phyloP scores from a whole-genome alignment of 1,140 invertebrate genomes.

The Sinella curviseta region DNA sequence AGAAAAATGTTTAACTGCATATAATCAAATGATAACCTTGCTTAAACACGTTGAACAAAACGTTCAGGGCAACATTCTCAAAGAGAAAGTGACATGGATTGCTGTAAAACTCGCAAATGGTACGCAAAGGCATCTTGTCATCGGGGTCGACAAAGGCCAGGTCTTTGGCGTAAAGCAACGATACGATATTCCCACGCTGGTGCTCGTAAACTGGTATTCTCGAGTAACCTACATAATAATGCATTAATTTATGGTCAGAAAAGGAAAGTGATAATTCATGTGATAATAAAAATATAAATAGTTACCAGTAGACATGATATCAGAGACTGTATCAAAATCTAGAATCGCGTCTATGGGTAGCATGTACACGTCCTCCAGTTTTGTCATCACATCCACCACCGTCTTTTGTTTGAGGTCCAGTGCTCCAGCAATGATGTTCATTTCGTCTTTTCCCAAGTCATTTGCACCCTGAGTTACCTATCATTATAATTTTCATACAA shows the following conservation, averaged over 20 bases:
- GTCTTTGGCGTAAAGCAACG: constrained; percentile 67
- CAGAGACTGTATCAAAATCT: constrained; percentile 64
- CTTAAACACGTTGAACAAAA: constrained; percentile 67
- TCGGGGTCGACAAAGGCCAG: constrained; percentile 68
- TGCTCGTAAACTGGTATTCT: constrained; percentile 65
- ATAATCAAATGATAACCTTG: no score
- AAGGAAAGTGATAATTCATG: no score
- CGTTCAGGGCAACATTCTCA: constrained; percentile 63
- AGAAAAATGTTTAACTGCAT: no score
- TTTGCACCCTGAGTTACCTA: constrained; percentile 55
- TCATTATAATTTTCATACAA: no score
- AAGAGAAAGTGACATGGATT: constrained; percentile 65
- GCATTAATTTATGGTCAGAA: no score
- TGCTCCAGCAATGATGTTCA: constrained; percentile 65
- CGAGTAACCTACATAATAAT: constrained; percentile 68
- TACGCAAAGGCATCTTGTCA: constrained; percentile 62
- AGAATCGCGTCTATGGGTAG: constrained; percentile 59
- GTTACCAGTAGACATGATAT: constrained; percentile 60
- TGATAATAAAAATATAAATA: no score
- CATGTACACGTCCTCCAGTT: constrained; percentile 65
- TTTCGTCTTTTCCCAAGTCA: constrained; percentile 62
- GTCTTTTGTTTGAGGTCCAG: constrained; percentile 61
- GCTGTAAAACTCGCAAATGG: constrained; percentile 66
- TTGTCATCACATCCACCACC: constrained; percentile 63
- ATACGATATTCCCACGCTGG: constrained; percentile 62